phyloP scores from a whole-genome alignment of 2,888 invertebrate species.

The Sesia bembeciformis region DNA sequence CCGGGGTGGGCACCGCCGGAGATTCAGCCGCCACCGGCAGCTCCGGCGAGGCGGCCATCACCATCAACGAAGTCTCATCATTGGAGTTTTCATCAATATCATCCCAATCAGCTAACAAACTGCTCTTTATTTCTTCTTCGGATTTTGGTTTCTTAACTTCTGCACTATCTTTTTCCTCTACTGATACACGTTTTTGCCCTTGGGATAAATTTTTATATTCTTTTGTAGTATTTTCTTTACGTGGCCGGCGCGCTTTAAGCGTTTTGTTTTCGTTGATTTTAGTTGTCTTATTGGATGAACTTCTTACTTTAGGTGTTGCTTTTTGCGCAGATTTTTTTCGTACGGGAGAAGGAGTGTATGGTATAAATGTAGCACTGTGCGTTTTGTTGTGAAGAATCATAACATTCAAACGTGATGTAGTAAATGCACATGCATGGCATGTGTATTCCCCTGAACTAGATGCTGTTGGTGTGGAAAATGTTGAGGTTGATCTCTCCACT shows the following conservation, averaged over 20 bases:
- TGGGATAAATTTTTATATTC: slow-evolving; percentile 45
- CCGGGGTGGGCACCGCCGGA: slow-evolving; percentile 50
- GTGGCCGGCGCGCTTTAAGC: slow-evolving; percentile 12
- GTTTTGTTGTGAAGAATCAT: slow-evolving; percentile 82
- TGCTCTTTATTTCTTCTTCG: slow-evolving; percentile 78
- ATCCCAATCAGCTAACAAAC: slow-evolving; percentile 85
- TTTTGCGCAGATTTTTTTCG: slow-evolving; percentile 39
- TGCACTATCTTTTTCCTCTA: slow-evolving; percentile 27
- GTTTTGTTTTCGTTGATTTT: slow-evolving; percentile 32
- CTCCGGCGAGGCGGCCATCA: slow-evolving; percentile 43
- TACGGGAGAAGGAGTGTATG: slow-evolving; percentile 58
- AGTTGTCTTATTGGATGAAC: slow-evolving; percentile 24
- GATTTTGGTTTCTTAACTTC: slow-evolving; percentile 69
- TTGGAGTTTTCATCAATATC: slow-evolving; percentile 71
- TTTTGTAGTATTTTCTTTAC: slow-evolving; percentile 10
- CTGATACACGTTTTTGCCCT: slow-evolving; percentile 52
- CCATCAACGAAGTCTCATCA: slow-evolving; percentile 40
- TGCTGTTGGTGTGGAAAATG: slow-evolving; percentile 27
- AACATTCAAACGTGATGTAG: slow-evolving; percentile 80
- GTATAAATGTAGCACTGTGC: slow-evolving; percentile 73
- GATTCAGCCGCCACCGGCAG: slow-evolving; percentile 47
- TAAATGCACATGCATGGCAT: slow-evolving; percentile 78
- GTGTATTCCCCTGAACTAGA: slow-evolving; percentile 63
- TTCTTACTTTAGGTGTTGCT: slow-evolving; percentile 29
- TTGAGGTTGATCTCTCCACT: slow-evolving; percentile 13